These are phyloP conservation scores for Drosophila testacea DNA, from an alignment of 2,888 invertebrate species.

Conservation along the genomic window DNA sequence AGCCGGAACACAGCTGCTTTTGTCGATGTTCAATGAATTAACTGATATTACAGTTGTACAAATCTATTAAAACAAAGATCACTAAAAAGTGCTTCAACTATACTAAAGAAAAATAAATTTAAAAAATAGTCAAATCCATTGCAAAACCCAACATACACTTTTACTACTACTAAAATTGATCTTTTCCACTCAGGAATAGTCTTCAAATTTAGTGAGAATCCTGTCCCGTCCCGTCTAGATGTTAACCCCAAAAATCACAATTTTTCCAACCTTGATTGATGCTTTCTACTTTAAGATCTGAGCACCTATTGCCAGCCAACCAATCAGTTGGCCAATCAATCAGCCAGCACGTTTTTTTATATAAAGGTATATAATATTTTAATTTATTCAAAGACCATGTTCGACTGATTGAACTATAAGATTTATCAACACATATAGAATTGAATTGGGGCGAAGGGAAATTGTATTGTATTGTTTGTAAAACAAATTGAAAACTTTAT, in stretches of 20 bases:
- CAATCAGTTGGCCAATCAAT: conserved; percentile 4
- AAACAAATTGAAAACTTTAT: conserved; percentile 38
- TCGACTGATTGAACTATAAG: conserved; percentile 14
- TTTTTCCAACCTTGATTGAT: no score
- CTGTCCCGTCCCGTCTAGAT: no score
- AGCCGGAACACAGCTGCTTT: conserved; percentile 33
- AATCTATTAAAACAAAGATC: background rate
- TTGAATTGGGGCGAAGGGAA: background rate
- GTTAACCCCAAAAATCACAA: no score
- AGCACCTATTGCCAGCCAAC: background rate
- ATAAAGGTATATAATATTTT: conserved; percentile 8
- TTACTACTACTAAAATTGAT: no score
- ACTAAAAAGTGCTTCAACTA: background rate
- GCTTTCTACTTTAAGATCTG: background rate
- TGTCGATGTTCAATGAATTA: conserved; percentile 11
- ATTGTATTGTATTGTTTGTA: conserved; percentile 18
- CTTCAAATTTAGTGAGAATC: no score
- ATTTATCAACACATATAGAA: background rate
- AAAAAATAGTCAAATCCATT: background rate
- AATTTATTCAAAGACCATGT: conserved; percentile 22
- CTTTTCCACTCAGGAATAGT: no score
- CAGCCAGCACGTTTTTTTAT: background rate
- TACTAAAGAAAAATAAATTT: background rate
- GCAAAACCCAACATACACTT: no score
- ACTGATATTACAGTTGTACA: background rate